Conservation (phyloP, 2,797 vertebrate genomes). For the Pagetopsis macropterus region DNA sequence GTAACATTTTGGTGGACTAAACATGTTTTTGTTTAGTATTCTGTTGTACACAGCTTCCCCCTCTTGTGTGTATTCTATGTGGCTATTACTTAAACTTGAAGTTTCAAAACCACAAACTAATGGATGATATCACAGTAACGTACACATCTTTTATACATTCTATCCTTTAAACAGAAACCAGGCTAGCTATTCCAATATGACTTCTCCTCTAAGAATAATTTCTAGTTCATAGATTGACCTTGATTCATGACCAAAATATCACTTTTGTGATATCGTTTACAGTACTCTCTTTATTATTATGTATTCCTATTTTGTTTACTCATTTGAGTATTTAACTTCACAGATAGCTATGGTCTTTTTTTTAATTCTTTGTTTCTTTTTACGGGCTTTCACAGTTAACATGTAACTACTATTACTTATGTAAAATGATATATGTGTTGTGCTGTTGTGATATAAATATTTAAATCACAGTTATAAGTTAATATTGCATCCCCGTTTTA, state of each 20-base stretch:
- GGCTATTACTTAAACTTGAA: too few relatives aligned
- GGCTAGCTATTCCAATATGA: not conserved
- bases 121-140: too few relatives aligned
- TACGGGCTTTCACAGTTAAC: not conserved
- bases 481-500: constrained; percentile 57
- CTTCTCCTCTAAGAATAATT: not conserved
- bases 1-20: too few relatives aligned
- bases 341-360: not conserved
- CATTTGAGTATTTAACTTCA: not conserved
- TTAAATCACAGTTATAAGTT: constrained; percentile 42
- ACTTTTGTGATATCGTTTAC: not conserved
- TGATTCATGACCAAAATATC: not conserved
- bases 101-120: too few relatives aligned
- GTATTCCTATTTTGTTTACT: not conserved
- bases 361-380: not conserved
- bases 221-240: not conserved
- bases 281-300: not conserved
- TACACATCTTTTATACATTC: not conserved
- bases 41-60: too few relatives aligned
- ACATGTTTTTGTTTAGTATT: too few relatives aligned
- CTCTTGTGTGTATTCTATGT: too few relatives aligned
- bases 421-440: constrained; percentile 45
- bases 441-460: constrained; percentile 50
- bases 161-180: not conserved
- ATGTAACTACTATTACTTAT: constrained; percentile 39